Conservation (phyloP, 2,888 invertebrate species). For the Neoascia interrupta region DNA sequence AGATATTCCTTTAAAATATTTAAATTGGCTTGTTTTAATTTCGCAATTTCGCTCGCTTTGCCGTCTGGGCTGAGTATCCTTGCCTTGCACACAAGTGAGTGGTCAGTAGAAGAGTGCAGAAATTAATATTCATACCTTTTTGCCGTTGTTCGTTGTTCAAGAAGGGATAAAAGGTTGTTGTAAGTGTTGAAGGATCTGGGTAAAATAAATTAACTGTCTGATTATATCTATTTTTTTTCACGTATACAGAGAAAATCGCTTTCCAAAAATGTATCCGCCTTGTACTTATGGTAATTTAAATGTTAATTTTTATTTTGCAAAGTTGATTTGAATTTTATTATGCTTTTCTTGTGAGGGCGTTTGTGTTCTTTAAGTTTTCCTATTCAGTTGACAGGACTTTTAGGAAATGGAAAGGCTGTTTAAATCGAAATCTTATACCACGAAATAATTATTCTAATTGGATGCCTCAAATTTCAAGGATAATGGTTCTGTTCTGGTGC, state of each 20-base stretch:
- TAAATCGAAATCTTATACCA: constrained; percentile 41
- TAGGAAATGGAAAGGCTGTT: constrained; percentile 9
- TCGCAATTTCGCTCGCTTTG: background rate
- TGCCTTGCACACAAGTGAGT: background rate
- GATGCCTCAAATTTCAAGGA: constrained; percentile 25
- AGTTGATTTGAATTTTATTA: constrained; percentile 1
- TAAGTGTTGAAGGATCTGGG: constrained; percentile 26
- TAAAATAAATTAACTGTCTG: constrained; percentile 64
- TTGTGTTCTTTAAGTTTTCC: background rate
- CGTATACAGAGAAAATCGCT: background rate
- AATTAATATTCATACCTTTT: constrained; percentile 48
- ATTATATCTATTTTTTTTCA: constrained; percentile 35
- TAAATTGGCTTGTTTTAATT: constrained; percentile 60
- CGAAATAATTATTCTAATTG: constrained; percentile 53
- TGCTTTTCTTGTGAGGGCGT: background rate
- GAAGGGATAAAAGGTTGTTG: constrained; percentile 23
- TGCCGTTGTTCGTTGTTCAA: background rate
- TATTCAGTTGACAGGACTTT: background rate
- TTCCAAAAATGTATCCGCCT: background rate
- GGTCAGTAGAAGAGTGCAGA: background rate
- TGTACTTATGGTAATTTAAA: constrained; percentile 46
- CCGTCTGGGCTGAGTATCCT: background rate
- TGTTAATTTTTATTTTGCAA: constrained; percentile 34
- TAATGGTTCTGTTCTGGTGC: no score
- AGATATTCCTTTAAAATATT: constrained; percentile 58